Evolutionary conservation across 2,797 vertebrate species (phyloP).

Genomic region (Podargus strigoides): DNA sequence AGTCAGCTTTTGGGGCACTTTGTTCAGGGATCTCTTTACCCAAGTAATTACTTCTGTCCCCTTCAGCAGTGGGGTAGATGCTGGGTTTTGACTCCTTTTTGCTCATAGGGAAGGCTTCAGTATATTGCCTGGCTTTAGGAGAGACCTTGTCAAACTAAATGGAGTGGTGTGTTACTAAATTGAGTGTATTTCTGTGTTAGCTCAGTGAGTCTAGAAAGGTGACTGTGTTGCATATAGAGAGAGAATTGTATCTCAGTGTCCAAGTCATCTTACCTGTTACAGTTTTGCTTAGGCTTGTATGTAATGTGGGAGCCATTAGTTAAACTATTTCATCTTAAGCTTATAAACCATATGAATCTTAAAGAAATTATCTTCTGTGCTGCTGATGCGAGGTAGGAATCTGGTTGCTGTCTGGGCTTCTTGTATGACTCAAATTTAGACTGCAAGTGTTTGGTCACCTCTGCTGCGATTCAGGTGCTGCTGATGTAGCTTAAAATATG

Average conservation of each 20-base stretch:
- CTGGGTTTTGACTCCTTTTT: not conserved
- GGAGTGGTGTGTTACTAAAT: not conserved
- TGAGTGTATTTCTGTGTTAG: not conserved
- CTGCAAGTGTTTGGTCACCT: not conserved
- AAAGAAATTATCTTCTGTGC: not conserved
- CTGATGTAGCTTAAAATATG: not conserved
- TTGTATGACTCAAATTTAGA: not conserved
- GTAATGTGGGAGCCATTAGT: not conserved
- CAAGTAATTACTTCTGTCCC: not conserved
- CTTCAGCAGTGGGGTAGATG: not conserved
- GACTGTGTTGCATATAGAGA: not conserved
- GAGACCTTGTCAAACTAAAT: not conserved
- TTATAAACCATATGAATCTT: not conserved
- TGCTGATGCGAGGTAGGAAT: not conserved
- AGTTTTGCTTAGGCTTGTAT: not conserved
- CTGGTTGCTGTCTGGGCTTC: not conserved
- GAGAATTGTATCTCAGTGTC: not conserved
- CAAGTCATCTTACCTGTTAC: not conserved
- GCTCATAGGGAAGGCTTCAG: not conserved
- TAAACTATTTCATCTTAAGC: not conserved
- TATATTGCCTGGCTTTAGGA: not conserved
- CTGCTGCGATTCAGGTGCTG: not conserved
- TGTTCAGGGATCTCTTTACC: not conserved
- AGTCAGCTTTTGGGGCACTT: not conserved
- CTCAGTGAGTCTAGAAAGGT: not conserved